Evolutionary conservation across 64 coral and sea anemone genomes (phyloP), one percentile per base, ranked within the genome.

Genomic region (Anthopleura sola): DNA sequence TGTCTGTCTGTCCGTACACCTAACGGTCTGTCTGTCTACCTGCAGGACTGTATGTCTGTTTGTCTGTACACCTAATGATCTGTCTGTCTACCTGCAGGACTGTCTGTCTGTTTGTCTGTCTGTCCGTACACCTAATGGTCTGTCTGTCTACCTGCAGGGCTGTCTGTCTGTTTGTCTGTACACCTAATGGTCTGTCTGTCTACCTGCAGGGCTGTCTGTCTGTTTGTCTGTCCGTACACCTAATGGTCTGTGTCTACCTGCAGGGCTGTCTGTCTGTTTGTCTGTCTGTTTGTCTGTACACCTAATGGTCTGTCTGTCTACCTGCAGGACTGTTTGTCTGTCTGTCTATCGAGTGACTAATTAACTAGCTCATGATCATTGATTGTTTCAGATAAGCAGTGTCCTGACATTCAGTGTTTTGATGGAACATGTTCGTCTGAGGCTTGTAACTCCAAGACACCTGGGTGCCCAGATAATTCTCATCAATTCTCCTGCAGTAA

Each of bases 401-500:
- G 76, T 40, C 36, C 36, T 32, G 24, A 12, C 1, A 18, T 40
- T 21, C 76, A 78, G 37, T 78, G 76, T 78, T 44, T 78, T 20
- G 76, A 78, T 78, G 76, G 76, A 14, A 9, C 36, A 19, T 78
- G 76, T 13, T 38, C 40, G 5, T 2, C 37, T 78, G 37, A 9
- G 0, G 1, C 76, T 69, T 78, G 76, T 26, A 78, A 33, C 36
- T 78, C 36, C n/a, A 78, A 69, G 29, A 33, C 76, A 23, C 50
- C 50, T 53, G 36, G 19, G 0, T 78, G 76, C 36, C 17, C 47
- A 78, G 76, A 79, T 48, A 20, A 47, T 44, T 79, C 76, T 79
- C 37, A 79, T 47, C 76, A 23, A 6, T 79, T 79, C 16, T 24
- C 36, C 9, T 79, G 76, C 76, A 79, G 76, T 79, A 79, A 79